Evolutionary conservation across 2,888 invertebrate species (phyloP), one percentile per base, ranked within the genome.

Genomic region (Aphodius granarius): DNA sequence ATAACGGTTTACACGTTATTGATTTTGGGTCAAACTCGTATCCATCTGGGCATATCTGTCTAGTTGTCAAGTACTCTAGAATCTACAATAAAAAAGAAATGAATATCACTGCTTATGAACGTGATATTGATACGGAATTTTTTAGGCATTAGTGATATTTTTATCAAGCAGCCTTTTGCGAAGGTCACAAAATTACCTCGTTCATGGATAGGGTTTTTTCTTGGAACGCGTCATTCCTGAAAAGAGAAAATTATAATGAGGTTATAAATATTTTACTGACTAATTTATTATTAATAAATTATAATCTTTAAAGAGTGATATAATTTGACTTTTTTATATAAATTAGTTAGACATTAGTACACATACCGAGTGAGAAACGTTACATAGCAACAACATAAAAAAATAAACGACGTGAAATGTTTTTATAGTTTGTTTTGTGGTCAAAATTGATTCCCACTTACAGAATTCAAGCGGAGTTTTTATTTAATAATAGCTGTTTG

Each of bases 1-100:
- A 68, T 21, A 68, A 21, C 21, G 68, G 68, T 21, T 21, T n/a
- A 68, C 68, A 68, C n/a, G 20, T 5, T 18, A 20, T 68, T 68
- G n/a, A 20, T 6, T 68, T 20, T 68, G n/a, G 5, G 18, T 43
- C 43, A 43, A 22, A 68, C 3, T 20, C 22, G 22, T 68, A 68
- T 20, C 68, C 68, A 13, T 18, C n/a, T 13, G 68, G 68, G 21
- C 68, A 68, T 68, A 20, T 19, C n/a, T 68, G 19, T 21, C 20
- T 68, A 66, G n/a, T 66, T 3, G n/a, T 19, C 18, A 66, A 13
- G 18, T 68, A 20, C 16, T 68, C 68, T 68, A 68, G 13, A 43
- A 43, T 13, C 43, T 43, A 43, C 1, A 43, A 23, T 5, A 5
- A 23, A 23, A 23, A 23, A 23, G 9, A 23, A 23, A 23, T 43